phyloP scores from a whole-genome alignment of 2,888 invertebrate species.

The Chydorus sphaericus region DNA sequence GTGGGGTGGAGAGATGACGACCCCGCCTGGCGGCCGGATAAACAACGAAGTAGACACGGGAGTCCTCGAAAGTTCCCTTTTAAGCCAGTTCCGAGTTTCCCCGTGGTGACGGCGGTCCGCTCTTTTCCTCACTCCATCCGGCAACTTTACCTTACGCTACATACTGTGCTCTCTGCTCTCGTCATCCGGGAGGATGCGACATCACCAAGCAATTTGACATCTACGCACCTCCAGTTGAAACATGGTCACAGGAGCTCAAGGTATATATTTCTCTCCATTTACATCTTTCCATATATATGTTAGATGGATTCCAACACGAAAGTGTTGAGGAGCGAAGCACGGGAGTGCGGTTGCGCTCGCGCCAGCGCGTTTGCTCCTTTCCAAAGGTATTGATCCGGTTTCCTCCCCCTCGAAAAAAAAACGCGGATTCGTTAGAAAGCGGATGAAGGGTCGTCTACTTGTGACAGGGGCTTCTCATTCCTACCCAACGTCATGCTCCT shows the following conservation, averaged over 20 bases:
- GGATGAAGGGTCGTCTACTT: too few relatives aligned
- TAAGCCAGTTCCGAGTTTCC: slow-evolving; percentile 4
- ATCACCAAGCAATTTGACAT: background rate
- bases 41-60: background rate
- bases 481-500: background rate
- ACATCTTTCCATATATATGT: background rate
- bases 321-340: background rate
- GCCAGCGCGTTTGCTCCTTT: too few relatives aligned
- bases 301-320: background rate
- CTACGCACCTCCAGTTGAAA: background rate
- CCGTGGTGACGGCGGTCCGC: background rate
- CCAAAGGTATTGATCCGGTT: too few relatives aligned
- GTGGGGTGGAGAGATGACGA: background rate
- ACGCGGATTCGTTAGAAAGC: background rate
- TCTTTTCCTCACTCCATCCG: background rate
- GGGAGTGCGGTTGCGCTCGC: background rate
- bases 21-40: background rate
- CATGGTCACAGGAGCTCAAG: slow-evolving; percentile 7
- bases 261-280: background rate
- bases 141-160: background rate
- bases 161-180: background rate
- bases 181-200: background rate
- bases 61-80: background rate
- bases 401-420: background rate
- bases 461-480: too few relatives aligned